These are phyloP conservation scores for Sesia apiformis DNA, from an alignment of 2,888 invertebrate genomes.

Conservation along the genomic window DNA sequence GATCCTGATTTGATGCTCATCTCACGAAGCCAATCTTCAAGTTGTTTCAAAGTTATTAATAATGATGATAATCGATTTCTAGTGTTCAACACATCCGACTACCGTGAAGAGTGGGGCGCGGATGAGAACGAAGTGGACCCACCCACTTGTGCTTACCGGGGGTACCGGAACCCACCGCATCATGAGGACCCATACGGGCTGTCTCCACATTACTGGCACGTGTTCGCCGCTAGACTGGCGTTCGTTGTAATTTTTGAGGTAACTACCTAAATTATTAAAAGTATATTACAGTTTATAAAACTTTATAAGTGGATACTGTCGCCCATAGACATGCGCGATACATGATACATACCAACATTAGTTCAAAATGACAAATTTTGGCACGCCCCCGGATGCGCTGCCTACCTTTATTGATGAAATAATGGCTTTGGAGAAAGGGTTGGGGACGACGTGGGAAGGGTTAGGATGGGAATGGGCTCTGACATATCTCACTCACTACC, in stretches of 20 bases:
- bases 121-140: conserved; percentile 76
- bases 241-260: conserved; percentile 97
- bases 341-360: no score
- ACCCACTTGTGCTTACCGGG: conserved; percentile 85
- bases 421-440: no score
- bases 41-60: background rate
- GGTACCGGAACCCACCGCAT: conserved; percentile 83
- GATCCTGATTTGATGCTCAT: no score
- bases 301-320: no score
- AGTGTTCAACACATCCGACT: conserved; percentile 90
- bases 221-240: conserved; percentile 92
- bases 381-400: no score
- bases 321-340: no score
- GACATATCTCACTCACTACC: no score
- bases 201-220: conserved; percentile 95
- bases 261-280: conserved; percentile 10
- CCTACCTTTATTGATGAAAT: no score
- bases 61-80: conserved; percentile 4
- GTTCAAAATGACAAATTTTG: no score
- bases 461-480: no score
- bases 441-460: no score
- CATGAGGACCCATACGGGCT: conserved; percentile 81
- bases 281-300: no score
- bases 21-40: background rate
- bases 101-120: conserved; percentile 85